Evolutionary conservation across 2,113 vertebrate species (phyloP), one percentile per base, ranked within the genome.

Genomic region (Urocitellus parryii): DNA sequence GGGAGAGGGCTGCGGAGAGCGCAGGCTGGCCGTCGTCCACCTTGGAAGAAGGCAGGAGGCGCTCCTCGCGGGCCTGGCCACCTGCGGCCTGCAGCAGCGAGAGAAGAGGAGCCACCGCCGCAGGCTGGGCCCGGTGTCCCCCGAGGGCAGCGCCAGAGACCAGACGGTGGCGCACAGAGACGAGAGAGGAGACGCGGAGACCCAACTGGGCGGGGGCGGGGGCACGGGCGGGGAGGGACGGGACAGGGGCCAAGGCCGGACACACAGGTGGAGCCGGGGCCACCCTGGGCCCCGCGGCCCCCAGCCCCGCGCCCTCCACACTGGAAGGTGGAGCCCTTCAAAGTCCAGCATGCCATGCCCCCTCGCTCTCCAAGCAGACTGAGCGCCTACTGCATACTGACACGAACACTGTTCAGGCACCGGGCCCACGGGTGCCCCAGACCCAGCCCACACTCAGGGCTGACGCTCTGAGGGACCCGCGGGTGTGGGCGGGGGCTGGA

Each of bases 391-490:
- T 82, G 61, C 13, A 24, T 18, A 32, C 67, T 4, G 11, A 2
- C 12, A 6, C 11, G 34, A 22, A 25, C 39, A 12, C 72, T 34
- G 16, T 11, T 45, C 65, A 22, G 32, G 82, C 34, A 7, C 37
- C 5, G n/a, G 70, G 4, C 48, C 6, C 20, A 16, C 5, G 3
- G 18, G 32, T 53, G 61, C 20, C 81, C 39, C 39, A 45, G 56
- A 14, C 7, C 22, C 58, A 39, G 22, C 45, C 9, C 8, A 1
- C 37, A 32, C 22, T 42, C 34, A 83, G 27, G 83, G 45, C 27
- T n/a, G 88, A 58, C 5, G 1, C 8, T 39, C 18, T 18, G 32
- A 7, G 29, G 42, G 53, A 72, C 27, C 53, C 39, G 0, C 0
- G 32, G 27, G 12, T 11, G 6, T 45, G 4, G 4, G 37, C 37